These are phyloP conservation scores for Drosophila paulistorum DNA, from an alignment of 1,140 invertebrate genomes.

Conservation along the genomic window DNA sequence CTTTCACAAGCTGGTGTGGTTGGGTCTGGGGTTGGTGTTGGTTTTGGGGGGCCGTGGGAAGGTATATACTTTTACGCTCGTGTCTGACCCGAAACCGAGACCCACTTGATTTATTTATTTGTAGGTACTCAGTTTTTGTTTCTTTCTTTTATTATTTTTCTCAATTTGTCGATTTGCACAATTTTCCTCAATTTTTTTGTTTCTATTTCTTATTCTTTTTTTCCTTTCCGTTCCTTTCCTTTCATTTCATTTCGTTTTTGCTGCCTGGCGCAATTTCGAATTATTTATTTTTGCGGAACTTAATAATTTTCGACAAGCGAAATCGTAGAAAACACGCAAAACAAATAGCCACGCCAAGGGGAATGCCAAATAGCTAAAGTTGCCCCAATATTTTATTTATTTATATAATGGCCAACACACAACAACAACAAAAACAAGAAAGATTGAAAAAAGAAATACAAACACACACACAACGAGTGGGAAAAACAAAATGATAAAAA, in stretches of 20 bases:
- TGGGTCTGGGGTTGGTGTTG: not conserved
- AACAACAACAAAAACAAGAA: conserved; percentile 9
- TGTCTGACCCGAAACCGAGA: conserved; percentile 9
- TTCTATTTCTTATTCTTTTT: not conserved
- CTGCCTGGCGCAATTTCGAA: conserved; percentile 17
- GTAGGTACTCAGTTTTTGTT: conserved; percentile 10
- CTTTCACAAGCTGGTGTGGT: not conserved
- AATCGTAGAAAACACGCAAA: conserved; percentile 18
- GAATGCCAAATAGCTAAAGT: conserved; percentile 19
- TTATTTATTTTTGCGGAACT: conserved; percentile 39
- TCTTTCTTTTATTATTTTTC: not conserved
- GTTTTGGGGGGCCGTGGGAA: not conserved
- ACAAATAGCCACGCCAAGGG: not conserved
- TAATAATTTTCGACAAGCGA: conserved; percentile 32
- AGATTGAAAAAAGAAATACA: not conserved
- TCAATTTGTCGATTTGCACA: conserved; percentile 1
- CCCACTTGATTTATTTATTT: conserved; percentile 23
- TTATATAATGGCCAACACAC: conserved; percentile 25
- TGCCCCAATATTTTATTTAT: conserved; percentile 25
- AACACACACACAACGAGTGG: not conserved
- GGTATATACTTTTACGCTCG: conserved; percentile 26
- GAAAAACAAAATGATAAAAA: too few relatives aligned
- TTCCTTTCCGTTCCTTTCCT: not conserved
- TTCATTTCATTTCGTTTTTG: not conserved
- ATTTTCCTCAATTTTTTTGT: too few relatives aligned